Evolutionary conservation across 2,113 vertebrate species (phyloP), one percentile per base, ranked within the genome.

Genomic region (Prunella fulvescens): DNA sequence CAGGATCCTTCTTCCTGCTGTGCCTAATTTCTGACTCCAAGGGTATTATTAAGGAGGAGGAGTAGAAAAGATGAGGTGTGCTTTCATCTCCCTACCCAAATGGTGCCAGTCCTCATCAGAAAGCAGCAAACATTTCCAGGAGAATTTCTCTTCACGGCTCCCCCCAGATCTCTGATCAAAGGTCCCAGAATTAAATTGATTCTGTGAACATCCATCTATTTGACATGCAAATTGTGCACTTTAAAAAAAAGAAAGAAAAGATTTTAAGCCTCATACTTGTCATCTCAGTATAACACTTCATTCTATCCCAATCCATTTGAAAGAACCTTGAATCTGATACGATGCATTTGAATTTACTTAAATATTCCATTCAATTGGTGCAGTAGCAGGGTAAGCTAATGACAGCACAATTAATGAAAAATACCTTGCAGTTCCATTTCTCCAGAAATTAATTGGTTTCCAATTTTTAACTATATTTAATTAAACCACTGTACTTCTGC

Each of bases 21-120:
- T 62, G 93, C 77, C 50, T 88, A 51, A 93, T 81, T 97, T 91
- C 77, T 92, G 58, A 87, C 94, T 86, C 47, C 76, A 82, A 89
- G 65, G 92, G 37, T 87, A 50, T 94, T 65, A 94, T 95, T 96
- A 96, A 95, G 76, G 35, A 94, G 94, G 93, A 92, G 90, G 92
- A 88, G 88, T 20, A 65, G 91, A 70, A 88, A 90, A 81, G 67
- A 84, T 53, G 66, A 74, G 79, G 72, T 94, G 90, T 54, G 44
- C 92, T 96, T 95, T 96, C 81, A 93, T 94, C 89, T 90, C 40
- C 23, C 0, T 86, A 31, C 58, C 86, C 95, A 91, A 91, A 96
- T 45, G 95, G 44, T 51, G n/a, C 74, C 76, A 61, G 80, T 83
- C 84, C 94, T 92, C 85, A 28, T 93, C 57, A 95, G 92, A 83